Percentiles rank a stretch among this genome's conserved stretches.
phyloP scores from a whole-genome alignment of 2,113 vertebrate genomes.

The Hydrochoerus hydrochaeris region DNA sequence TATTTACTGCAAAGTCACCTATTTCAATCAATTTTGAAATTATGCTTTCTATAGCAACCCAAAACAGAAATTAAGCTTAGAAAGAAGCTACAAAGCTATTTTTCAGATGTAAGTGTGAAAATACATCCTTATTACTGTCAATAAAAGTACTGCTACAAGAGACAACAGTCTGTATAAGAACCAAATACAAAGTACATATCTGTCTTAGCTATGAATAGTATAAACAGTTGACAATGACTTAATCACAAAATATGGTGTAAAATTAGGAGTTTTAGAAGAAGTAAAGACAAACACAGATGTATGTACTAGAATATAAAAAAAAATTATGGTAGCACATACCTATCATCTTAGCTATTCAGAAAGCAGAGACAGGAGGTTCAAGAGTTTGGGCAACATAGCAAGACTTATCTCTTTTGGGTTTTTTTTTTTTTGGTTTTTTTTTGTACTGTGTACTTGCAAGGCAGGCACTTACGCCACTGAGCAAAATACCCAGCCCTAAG shows the following conservation, averaged over 20 bases:
- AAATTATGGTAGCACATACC: not conserved
- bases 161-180: not conserved
- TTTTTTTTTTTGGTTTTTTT: no score
- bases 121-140: not conserved
- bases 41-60: not conserved
- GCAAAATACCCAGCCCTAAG: no score
- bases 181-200: not conserved
- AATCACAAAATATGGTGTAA: not conserved
- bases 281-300: not conserved
- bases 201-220: not conserved
- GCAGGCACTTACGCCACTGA: no score
- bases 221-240: not conserved
- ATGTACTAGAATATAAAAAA: not conserved
- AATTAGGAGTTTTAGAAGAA: not conserved
- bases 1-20: not conserved
- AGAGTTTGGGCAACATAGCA: not conserved
- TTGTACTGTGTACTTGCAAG: no score
- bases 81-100: not conserved
- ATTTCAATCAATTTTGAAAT: slow-evolving; percentile 25
- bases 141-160: no score
- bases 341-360: not conserved
- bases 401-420: no score
- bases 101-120: not conserved
- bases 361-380: not conserved
- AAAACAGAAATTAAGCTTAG: not conserved